These are phyloP conservation scores for Xylophagus ater DNA, from an alignment of 2,888 invertebrate species.

Conservation along the genomic window DNA sequence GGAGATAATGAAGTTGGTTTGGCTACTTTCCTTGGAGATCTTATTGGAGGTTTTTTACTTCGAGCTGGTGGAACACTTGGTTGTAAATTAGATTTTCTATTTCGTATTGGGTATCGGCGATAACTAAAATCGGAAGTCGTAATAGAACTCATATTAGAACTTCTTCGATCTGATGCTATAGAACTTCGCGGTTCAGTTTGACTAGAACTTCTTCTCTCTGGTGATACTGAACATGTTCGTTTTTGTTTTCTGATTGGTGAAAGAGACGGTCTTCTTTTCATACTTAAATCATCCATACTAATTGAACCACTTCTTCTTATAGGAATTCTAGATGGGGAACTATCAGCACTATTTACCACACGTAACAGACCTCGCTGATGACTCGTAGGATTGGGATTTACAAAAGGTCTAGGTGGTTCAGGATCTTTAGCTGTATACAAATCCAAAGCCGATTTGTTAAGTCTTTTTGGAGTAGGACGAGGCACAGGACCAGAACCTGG, in stretches of 20 bases:
- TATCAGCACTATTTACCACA: conserved; percentile 28
- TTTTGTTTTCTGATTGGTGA: conserved; percentile 18
- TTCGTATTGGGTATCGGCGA: conserved; percentile 24
- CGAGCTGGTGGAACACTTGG: not conserved
- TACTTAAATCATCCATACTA: conserved; percentile 31
- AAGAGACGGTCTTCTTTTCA: conserved; percentile 11
- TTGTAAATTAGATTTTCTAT: not conserved
- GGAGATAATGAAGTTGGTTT: conserved; percentile 37
- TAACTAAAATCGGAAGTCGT: conserved; percentile 38
- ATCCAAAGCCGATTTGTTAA: conserved; percentile 29
- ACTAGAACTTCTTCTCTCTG: conserved; percentile 35
- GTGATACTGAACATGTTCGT: conserved; percentile 34
- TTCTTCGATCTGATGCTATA: conserved; percentile 31
- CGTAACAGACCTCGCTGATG: conserved; percentile 32
- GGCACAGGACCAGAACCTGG: conserved; percentile 29
- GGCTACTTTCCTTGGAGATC: conserved; percentile 28
- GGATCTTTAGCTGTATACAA: conserved; percentile 20
- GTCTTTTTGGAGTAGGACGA: conserved; percentile 18
- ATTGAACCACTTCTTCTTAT: conserved; percentile 29
- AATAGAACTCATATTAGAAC: conserved; percentile 34
- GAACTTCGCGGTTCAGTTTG: conserved; percentile 27
- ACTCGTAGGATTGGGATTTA: conserved; percentile 35
- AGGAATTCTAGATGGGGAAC: conserved; percentile 25
- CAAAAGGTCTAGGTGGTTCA: conserved; percentile 26
- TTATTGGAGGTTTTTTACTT: not conserved